Percentiles rank a stretch among this genome's conserved stretches.
Evolutionary conservation across 92 coral and sea anemone genomes (phyloP).

Genomic region (Siderastrea siderea): DNA sequence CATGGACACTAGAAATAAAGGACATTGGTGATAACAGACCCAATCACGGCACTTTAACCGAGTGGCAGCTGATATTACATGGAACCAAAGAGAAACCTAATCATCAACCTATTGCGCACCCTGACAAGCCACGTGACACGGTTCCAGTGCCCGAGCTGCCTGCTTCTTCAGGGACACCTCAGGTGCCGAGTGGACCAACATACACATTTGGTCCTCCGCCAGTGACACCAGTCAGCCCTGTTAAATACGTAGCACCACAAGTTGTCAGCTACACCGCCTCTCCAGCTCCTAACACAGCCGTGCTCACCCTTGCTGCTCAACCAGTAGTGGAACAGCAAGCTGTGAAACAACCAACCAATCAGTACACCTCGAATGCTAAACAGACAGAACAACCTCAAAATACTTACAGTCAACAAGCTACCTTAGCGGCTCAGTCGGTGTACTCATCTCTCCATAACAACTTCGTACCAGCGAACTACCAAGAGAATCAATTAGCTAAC

Average conservation of each 20-base stretch:
- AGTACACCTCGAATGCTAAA: constrained; percentile 14
- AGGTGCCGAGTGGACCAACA: constrained; percentile 89
- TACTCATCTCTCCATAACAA: constrained; percentile 40
- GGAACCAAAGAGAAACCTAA: constrained; percentile 95
- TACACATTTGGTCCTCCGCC: constrained; percentile 81
- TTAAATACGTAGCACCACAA: constrained; percentile 34
- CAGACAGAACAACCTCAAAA: constrained; percentile 15
- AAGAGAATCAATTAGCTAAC: constrained; percentile 53
- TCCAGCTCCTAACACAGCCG: constrained; percentile 37
- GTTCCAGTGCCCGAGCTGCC: constrained; percentile 84
- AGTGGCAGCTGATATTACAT: constrained; percentile 96
- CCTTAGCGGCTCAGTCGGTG: constrained; percentile 39
- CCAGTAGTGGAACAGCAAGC: constrained; percentile 39
- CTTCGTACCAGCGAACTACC: constrained; percentile 44
- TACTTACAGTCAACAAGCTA: constrained; percentile 33
- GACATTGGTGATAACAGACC: constrained; percentile 91
- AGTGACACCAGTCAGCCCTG: constrained; percentile 37
- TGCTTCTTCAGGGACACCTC: constrained; percentile 43
- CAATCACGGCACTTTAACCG: constrained; percentile 91
- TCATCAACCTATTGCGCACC: constrained; percentile 85
- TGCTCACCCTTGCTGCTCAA: constrained; percentile 47
- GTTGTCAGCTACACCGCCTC: constrained; percentile 40
- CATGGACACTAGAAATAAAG: constrained; percentile 96
- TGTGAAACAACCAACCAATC: constrained; percentile 38
- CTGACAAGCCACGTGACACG: constrained; percentile 82